Evolutionary conservation across 2,113 vertebrate species (phyloP), one percentile per base, ranked within the genome.

Genomic region (Phaethon lepturus): DNA sequence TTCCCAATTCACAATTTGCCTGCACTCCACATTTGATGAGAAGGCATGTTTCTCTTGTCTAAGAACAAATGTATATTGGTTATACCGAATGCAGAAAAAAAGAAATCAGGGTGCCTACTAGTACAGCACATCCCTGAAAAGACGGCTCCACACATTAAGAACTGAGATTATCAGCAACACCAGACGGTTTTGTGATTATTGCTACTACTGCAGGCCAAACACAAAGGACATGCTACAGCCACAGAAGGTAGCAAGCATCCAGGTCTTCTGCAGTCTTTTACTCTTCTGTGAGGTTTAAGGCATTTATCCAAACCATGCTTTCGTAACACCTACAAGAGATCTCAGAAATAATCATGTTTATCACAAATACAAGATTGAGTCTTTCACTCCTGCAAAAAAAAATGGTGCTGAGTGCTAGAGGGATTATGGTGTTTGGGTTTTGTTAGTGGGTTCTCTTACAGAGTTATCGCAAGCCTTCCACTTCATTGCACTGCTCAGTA

Each of bases 161-260:
- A 16, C 9, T 4, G 19, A 64, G 35, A 31, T n/a, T 15, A 26
- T 1, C 6, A 55, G 31, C 26, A 38, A 38, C 3, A 1, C 22
- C 53, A 28, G 7, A 10, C 8, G 59, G 17, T 40, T 95, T 82
- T 58, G 23, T 23, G 1, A 42, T 50, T 60, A 7, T 1, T 40
- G 59, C 22, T 68, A 7, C 50, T 44, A 3, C 49, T 59, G 44
- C 45, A 69, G 76, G 33, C 13, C 38, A n/a, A 55, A 55, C 3
- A 38, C 58, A 68, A 58, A 35, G 18, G 49, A 25, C 18, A 6
- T 2, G 17, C 28, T 9, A 11, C 28, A 26, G 44, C 38, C 38
- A 33, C 73, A 47, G 7, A 63, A 42, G 1, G 1, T n/a, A 73
- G 59, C 17, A 38, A 78, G 23, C 33, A 13, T 0, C 2, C 2